Conservation (phyloP, 1,140 invertebrate genomes). For the Trichomalopsis sarcophagae region DNA sequence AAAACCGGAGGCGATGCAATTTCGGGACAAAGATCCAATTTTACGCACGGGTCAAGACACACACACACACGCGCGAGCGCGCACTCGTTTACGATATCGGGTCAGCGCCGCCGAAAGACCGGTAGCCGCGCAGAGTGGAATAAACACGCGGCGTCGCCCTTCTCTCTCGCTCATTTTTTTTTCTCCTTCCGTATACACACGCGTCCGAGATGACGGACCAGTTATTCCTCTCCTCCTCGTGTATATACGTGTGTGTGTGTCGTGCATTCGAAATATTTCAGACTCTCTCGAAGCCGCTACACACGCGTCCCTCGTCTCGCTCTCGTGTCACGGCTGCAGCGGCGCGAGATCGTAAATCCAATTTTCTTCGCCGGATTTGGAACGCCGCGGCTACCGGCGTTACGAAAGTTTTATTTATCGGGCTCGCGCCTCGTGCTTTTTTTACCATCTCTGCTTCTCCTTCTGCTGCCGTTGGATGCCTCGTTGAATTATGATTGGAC, state of each 20-base stretch:
- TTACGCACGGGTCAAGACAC: too few species aligned
- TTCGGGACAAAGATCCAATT: neutral
- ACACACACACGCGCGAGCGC: too few species aligned
- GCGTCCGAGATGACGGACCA: slow-evolving; percentile 37
- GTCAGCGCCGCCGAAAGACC: neutral
- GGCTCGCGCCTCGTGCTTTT: neutral
- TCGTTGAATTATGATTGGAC: slow-evolving; percentile 31
- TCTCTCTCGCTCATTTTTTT: neutral
- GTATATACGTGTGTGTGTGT: neutral
- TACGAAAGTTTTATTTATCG: slow-evolving; percentile 49
- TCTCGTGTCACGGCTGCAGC: slow-evolving; percentile 26
- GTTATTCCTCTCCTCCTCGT: slow-evolving; percentile 33
- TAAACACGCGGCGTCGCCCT: neutral
- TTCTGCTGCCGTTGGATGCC: neutral
- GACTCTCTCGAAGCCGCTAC: neutral
- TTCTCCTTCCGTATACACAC: neutral
- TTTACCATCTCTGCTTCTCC: neutral
- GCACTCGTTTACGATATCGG: too few species aligned
- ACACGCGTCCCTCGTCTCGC: neutral
- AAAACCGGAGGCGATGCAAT: neutral
- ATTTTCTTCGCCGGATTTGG: slow-evolving; percentile 50
- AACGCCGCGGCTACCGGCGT: slow-evolving; percentile 46
- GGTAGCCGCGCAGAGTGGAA: neutral
- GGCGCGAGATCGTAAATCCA: slow-evolving; percentile 49
- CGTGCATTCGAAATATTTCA: slow-evolving; percentile 41